These are phyloP conservation scores for Exephanes ischioxanthus DNA, from an alignment of 2,888 invertebrate genomes.

Conservation along the genomic window DNA sequence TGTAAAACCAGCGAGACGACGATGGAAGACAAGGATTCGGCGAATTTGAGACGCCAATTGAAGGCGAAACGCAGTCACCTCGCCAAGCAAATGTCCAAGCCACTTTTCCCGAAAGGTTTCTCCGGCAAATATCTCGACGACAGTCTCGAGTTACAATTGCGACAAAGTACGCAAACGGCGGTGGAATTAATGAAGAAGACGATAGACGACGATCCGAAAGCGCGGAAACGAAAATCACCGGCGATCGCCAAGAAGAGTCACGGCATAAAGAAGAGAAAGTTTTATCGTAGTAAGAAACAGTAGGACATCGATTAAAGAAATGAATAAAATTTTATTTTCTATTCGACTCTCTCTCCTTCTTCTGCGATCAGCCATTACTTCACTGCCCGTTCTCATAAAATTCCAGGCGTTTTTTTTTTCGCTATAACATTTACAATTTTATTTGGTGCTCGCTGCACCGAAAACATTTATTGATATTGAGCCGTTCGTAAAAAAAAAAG, in stretches of 20 bases:
- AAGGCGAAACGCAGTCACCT: constrained; percentile 86
- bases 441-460: constrained; percentile 20
- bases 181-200: constrained; percentile 87
- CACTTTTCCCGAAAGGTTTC: constrained; percentile 90
- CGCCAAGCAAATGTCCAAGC: constrained; percentile 86
- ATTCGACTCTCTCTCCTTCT: constrained; percentile 32
- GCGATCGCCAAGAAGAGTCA: constrained; percentile 61
- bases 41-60: constrained; percentile 85
- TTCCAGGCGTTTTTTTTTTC: not conserved
- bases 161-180: constrained; percentile 83
- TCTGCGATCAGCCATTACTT: constrained; percentile 23
- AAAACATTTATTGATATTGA: constrained; percentile 51
- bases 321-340: constrained; percentile 56
- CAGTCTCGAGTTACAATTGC: constrained; percentile 76
- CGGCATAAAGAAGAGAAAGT: constrained; percentile 58
- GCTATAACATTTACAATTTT: constrained; percentile 34
- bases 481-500: constrained; percentile 39
- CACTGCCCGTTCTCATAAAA: not conserved
- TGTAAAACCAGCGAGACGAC: constrained; percentile 76
- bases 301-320: constrained; percentile 10
- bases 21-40: constrained; percentile 81
- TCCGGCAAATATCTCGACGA: constrained; percentile 88
- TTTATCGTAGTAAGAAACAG: constrained; percentile 43
- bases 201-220: constrained; percentile 57
- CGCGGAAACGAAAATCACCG: constrained; percentile 41